Evolutionary conservation across 2,113 vertebrate genomes (phyloP).

Genomic region (Archilochus colubris): DNA sequence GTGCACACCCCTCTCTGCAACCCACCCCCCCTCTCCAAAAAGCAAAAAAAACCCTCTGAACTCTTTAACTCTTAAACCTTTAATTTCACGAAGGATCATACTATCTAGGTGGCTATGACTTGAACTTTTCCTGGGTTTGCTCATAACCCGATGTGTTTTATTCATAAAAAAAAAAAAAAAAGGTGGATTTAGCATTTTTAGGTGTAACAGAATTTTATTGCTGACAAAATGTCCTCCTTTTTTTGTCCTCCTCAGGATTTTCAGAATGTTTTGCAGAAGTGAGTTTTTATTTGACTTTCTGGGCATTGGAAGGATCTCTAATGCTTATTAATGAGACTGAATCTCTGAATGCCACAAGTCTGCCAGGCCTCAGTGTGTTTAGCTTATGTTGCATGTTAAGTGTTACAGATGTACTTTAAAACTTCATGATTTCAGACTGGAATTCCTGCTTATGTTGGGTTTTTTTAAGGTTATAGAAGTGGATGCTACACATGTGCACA

Average conservation of each 20-base stretch:
- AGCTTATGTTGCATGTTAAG: not conserved
- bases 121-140: conserved; percentile 28
- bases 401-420: not conserved
- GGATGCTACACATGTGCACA: not conserved
- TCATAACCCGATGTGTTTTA: not conserved
- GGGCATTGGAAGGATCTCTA: not conserved
- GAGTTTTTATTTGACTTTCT: not conserved
- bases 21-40: too few species aligned
- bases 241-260: not conserved
- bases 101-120: not conserved
- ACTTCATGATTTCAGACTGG: not conserved
- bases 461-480: not conserved
- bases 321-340: not conserved
- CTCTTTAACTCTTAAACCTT: conserved; percentile 42
- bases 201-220: not conserved
- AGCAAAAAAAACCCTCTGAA: not conserved
- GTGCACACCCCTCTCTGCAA: too few species aligned
- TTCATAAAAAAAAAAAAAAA: not conserved
- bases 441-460: not conserved
- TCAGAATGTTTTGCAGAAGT: conserved; percentile 26
- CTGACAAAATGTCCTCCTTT: not conserved
- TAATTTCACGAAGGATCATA: conserved; percentile 25
- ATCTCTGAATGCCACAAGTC: not conserved
- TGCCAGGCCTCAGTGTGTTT: not conserved
- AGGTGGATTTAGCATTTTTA: not conserved